A percentile compares a stretch with the other conserved stretches of the same genome.
Conservation (phyloP, 1,140 invertebrate species). For the Brachionus asplanchnoidis region DNA sequence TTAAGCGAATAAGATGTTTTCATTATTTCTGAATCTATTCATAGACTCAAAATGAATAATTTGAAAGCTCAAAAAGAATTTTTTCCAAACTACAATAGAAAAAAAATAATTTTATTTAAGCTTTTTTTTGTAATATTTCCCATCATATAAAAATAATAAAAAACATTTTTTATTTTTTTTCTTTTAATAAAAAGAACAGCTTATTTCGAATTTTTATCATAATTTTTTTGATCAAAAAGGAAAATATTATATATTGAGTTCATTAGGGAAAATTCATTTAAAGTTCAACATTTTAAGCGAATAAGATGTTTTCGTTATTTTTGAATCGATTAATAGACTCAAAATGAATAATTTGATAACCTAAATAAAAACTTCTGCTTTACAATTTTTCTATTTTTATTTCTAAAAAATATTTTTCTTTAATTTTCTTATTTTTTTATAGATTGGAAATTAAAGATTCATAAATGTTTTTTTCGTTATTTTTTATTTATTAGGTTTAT, state of each 20-base stretch:
- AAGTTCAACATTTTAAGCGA: neutral
- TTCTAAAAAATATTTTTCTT: neutral
- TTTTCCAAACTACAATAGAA: neutral
- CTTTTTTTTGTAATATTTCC: neutral
- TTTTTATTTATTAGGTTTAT: neutral
- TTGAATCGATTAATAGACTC: neutral
- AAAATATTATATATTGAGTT: neutral
- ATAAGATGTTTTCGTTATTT: neutral
- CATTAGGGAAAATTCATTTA: neutral
- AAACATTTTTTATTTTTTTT: neutral
- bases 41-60: neutral
- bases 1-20: neutral
- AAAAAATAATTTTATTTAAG: neutral
- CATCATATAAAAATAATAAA: neutral
- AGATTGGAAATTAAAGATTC: neutral
- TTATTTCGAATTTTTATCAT: constrained; percentile 15
- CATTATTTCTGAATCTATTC: neutral
- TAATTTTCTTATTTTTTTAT: neutral
- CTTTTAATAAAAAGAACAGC: neutral
- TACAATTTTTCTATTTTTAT: neutral
- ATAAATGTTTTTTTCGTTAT: neutral
- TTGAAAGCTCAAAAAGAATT: neutral
- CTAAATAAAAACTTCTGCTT: neutral
- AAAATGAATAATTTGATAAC: neutral
- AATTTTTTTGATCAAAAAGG: neutral